A percentile compares a stretch with the other conserved stretches of the same genome.
These are phyloP conservation scores for Pungitius pungitius DNA, from an alignment of 2,113 vertebrate genomes.

Conservation along the genomic window DNA sequence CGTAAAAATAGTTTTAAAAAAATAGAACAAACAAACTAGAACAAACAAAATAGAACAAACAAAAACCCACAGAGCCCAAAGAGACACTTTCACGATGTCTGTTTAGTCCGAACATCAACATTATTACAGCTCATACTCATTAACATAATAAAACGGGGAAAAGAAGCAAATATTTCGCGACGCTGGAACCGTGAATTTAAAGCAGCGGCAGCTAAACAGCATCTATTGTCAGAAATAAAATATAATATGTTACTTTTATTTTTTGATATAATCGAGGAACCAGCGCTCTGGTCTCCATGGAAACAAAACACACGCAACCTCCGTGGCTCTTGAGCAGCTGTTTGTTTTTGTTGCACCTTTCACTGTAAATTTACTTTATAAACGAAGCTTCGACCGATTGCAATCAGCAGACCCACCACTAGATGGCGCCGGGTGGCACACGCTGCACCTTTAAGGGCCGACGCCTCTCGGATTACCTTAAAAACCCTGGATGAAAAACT, in stretches of 20 bases:
- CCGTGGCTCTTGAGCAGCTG: too few species aligned
- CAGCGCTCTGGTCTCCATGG: too few species aligned
- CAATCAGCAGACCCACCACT: not conserved
- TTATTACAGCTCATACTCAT: not conserved
- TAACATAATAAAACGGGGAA: not conserved
- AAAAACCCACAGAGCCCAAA: not conserved
- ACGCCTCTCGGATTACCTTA: too few species aligned
- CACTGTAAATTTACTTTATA: too few species aligned
- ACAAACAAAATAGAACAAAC: not conserved
- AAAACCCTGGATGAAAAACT: not conserved
- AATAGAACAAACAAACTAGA: too few species aligned
- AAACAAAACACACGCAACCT: too few species aligned
- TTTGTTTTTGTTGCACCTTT: too few species aligned
- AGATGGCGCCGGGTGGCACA: not conserved
- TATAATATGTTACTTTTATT: not conserved
- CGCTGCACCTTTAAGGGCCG: not conserved
- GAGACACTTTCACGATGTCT: not conserved
- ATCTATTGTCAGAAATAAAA: not conserved
- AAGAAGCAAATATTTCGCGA: not conserved
- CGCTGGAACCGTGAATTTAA: not conserved
- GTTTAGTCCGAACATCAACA: not conserved
- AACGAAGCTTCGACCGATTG: not conserved
- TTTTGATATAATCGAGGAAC: not conserved
- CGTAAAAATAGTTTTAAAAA: not conserved
- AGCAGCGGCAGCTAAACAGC: too few species aligned